A percentile compares a stretch with the other conserved stretches of the same genome.
Conservation (phyloP, 2,888 invertebrate species). For the Lasioglossum malachurum region DNA sequence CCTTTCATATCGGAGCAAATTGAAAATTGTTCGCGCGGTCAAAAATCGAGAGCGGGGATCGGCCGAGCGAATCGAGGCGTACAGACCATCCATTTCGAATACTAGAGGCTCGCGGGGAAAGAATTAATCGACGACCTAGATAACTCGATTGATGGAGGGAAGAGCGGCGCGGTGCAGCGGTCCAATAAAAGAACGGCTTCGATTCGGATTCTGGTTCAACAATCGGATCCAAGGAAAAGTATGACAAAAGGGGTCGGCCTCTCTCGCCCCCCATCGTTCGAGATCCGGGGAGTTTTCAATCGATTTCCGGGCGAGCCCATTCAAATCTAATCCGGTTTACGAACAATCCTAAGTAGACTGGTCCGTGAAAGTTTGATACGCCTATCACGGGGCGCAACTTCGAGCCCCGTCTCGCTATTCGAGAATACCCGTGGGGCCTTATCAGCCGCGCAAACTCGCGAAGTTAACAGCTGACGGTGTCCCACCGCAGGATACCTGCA, state of each 20-base stretch:
- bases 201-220: constrained; percentile 4
- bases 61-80: neutral
- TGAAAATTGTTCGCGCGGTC: constrained; percentile 10
- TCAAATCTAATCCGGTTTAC: constrained; percentile 57
- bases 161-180: neutral
- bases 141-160: neutral
- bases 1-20: neutral
- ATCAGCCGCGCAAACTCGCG: constrained; percentile 71
- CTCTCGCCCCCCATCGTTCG: neutral
- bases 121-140: constrained; percentile 17
- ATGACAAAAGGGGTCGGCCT: neutral
- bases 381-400: constrained; percentile 59
- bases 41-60: neutral
- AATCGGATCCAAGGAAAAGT: neutral
- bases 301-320: constrained; percentile 17
- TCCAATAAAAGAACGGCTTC: constrained; percentile 13
- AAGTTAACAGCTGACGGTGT: constrained; percentile 71
- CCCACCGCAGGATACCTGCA: constrained; percentile 66
- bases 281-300: constrained; percentile 5
- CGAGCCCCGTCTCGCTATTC: constrained; percentile 53
- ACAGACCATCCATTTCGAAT: neutral
- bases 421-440: constrained; percentile 57
- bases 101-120: neutral
- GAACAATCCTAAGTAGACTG: constrained; percentile 50
- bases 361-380: constrained; percentile 51